A percentile compares a stretch with the other conserved stretches of the same genome.
Evolutionary conservation across 2,113 vertebrate genomes (phyloP).

Genomic region (rabbit (Oryctolagus cuniculus)): mOryCun1.1 NC_091453.1:65079001-65079500

Average conservation of each 20-base stretch:
- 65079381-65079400: conserved; percentile 96
- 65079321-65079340: conserved; percentile 94
- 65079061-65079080: conserved; percentile 98
- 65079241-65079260: conserved; percentile 96
- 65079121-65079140: conserved; percentile 94
- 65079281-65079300: conserved; percentile 98
- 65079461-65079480: conserved; percentile 98
- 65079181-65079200: conserved; percentile 96
- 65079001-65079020: conserved; percentile 96
- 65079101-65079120: conserved; percentile 95
- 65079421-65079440: conserved; percentile 96
- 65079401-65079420: conserved; percentile 96
- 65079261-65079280: conserved; percentile 98
- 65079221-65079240: conserved; percentile 97
- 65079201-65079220: conserved; percentile 96
- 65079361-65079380: conserved; percentile 98
- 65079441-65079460: conserved; percentile 97
- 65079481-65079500: conserved; percentile 96
- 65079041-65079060: conserved; percentile 96
- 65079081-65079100: conserved; percentile 97
- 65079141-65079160: conserved; percentile 96
- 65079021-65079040: conserved; percentile 97
- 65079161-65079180: conserved; percentile 98
- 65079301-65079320: conserved; percentile 96
- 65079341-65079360: conserved; percentile 96